Percentiles rank a stretch among this genome's conserved stretches.
Evolutionary conservation across 2,113 vertebrate genomes (phyloP).

Genomic region (Mus musculus): GRCm39 chr15:99089501-99090000

Average conservation of each 20-base stretch:
- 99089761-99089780: background rate
- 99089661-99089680: background rate
- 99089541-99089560: background rate
- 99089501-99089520: background rate
- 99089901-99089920: background rate
- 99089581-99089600: background rate
- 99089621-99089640: background rate
- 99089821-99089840: background rate
- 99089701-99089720: slow-evolving; percentile 7
- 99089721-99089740: background rate
- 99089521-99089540: background rate
- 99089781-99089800: background rate
- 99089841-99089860: background rate
- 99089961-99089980: background rate
- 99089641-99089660: background rate
- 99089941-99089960: background rate
- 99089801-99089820: slow-evolving; percentile 1
- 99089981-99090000: background rate
- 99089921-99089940: background rate
- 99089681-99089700: background rate
- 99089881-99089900: background rate
- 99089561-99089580: background rate
- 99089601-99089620: background rate
- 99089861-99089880: background rate
- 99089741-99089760: background rate